These are phyloP conservation scores for Ooceraea biroi DNA, from an alignment of 1,140 invertebrate species.

Conservation along the genomic window DNA sequence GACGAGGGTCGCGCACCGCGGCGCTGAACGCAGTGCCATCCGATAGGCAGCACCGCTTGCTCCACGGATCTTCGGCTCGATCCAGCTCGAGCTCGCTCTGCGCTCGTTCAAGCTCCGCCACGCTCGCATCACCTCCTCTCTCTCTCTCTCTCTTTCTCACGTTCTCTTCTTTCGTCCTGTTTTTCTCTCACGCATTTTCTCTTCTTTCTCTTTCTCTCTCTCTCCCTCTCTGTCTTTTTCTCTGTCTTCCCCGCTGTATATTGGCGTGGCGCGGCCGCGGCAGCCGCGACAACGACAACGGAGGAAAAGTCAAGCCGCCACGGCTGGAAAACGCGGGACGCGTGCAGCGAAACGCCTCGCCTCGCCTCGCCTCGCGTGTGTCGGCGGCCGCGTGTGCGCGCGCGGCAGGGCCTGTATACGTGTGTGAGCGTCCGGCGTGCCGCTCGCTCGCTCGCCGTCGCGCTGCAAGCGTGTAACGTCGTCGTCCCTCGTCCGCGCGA, in stretches of 20 bases:
- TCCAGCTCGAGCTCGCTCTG: conserved; percentile 63
- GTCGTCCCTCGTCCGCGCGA: conserved; percentile 61
- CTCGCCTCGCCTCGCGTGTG: conserved; percentile 57
- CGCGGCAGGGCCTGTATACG: conserved; percentile 38
- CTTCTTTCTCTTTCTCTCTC: background rate
- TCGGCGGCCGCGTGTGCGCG: conserved; percentile 63
- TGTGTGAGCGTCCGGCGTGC: conserved; percentile 29
- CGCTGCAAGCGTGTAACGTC: conserved; percentile 60
- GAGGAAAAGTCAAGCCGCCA: conserved; percentile 59
- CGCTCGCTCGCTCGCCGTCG: conserved; percentile 56
- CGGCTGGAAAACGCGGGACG: conserved; percentile 71
- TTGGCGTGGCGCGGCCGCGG: conserved; percentile 62
- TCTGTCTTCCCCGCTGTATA: background rate
- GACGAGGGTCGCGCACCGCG: conserved; percentile 77
- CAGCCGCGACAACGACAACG: conserved; percentile 61
- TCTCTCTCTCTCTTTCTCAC: conserved; percentile 34
- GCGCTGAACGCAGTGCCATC: conserved; percentile 82
- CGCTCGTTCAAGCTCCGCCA: conserved; percentile 69
- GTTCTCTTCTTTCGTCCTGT: conserved; percentile 4
- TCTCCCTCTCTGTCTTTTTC: background rate
- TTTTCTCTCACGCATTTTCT: background rate
- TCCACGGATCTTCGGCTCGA: conserved; percentile 74
- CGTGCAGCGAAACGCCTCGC: conserved; percentile 61
- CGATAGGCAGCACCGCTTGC: conserved; percentile 81
- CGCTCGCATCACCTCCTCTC: conserved; percentile 61